Percentiles rank a stretch among this genome's conserved stretches.
These are phyloP conservation scores for Anastatus disparis DNA, from an alignment of 1,140 invertebrate species.

Conservation along the genomic window DNA sequence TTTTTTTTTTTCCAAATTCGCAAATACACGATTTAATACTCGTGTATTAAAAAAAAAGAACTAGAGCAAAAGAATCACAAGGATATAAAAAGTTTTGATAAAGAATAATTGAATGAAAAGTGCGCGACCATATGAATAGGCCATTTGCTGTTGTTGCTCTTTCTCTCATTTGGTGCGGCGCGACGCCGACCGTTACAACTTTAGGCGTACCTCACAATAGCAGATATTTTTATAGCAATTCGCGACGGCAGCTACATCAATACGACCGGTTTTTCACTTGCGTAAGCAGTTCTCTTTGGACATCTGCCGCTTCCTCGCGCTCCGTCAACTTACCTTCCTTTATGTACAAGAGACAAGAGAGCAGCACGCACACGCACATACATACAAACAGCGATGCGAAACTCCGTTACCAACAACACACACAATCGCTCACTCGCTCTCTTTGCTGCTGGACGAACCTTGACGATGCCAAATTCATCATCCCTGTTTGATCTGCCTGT, in stretches of 20 bases:
- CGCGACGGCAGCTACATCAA: slow-evolving; percentile 67
- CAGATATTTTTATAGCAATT: slow-evolving; percentile 68
- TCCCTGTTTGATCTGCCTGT: slow-evolving; percentile 34
- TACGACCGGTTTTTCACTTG: slow-evolving; percentile 66
- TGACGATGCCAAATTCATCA: slow-evolving; percentile 29
- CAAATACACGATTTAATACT: neutral
- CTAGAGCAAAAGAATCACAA: neutral
- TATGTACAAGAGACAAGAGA: too few species aligned
- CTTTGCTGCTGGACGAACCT: too few species aligned
- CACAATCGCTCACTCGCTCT: too few species aligned
- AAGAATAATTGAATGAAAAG: slow-evolving; percentile 53
- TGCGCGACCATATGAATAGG: slow-evolving; percentile 48
- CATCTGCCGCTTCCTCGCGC: slow-evolving; percentile 62
- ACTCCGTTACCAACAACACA: too few species aligned
- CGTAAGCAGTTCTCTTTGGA: slow-evolving; percentile 51
- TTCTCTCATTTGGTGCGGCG: slow-evolving; percentile 26
- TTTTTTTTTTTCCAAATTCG: slow-evolving; percentile 26
- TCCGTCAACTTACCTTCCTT: too few species aligned
- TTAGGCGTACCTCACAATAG: slow-evolving; percentile 59
- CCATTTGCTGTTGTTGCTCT: neutral
- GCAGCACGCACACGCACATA: too few species aligned
- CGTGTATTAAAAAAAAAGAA: neutral
- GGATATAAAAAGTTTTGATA: slow-evolving; percentile 49
- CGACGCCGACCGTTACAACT: slow-evolving; percentile 57
- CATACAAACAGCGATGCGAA: too few species aligned